Conservation (phyloP, 2,797 vertebrate species). For the Podarcis siculus region DNA sequence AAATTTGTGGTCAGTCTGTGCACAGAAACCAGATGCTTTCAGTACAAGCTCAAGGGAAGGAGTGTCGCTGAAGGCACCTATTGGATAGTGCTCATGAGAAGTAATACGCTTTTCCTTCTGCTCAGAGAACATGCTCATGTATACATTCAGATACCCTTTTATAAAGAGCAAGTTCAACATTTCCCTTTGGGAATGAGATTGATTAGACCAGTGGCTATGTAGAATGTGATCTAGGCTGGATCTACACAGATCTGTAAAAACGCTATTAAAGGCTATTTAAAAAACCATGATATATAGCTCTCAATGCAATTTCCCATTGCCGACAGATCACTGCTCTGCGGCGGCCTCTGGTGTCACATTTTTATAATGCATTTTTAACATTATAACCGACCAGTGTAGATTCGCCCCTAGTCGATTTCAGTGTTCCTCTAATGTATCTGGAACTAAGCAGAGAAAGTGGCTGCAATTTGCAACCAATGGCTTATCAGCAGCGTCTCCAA, state of each 20-base stretch:
- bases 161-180: neutral
- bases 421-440: neutral
- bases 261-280: no score
- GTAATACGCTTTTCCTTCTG: neutral
- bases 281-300: no score
- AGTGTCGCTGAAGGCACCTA: neutral
- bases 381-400: no score
- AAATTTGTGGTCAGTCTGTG: slow-evolving; percentile 61
- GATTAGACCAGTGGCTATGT: neutral
- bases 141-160: neutral
- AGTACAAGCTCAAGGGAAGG: slow-evolving; percentile 20
- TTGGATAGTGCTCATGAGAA: neutral
- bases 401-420: neutral
- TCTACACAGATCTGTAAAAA: no score
- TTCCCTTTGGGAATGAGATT: neutral
- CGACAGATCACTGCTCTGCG: no score
- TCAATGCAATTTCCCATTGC: no score
- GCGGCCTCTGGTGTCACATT: no score
- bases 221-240: neutral
- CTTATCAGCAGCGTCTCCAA: no score
- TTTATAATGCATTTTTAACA: no score
- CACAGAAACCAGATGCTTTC: slow-evolving; percentile 50
- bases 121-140: neutral
- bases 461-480: neutral
- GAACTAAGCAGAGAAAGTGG: neutral